Evolutionary conservation across 2,113 vertebrate genomes (phyloP).

Genomic region (Grammomys dolichurus): DNA sequence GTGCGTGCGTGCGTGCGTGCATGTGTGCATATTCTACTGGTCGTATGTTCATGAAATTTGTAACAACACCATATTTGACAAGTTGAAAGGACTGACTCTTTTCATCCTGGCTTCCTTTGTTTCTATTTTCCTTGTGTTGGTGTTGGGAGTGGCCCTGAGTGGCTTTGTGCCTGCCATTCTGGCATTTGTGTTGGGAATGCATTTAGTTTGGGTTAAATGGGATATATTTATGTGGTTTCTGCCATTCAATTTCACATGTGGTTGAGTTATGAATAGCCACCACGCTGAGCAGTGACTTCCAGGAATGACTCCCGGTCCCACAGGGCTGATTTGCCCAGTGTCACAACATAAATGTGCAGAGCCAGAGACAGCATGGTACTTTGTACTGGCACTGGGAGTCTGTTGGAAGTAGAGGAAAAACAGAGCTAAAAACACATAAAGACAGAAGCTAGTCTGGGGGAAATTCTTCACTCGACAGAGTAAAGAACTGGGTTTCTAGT

Average conservation of each 20-base stretch:
- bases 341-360: background rate
- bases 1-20: background rate
- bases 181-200: background rate
- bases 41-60: background rate
- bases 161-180: slow-evolving; percentile 6
- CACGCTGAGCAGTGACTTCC: slow-evolving; percentile 14
- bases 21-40: background rate
- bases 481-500: background rate
- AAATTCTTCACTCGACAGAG: background rate
- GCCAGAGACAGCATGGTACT: background rate
- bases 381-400: background rate
- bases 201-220: slow-evolving; percentile 47
- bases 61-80: background rate
- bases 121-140: background rate
- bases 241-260: background rate
- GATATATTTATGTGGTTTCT: slow-evolving; percentile 39
- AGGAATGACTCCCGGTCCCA: background rate
- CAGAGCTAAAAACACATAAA: background rate
- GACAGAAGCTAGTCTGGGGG: background rate
- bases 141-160: background rate
- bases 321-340: background rate
- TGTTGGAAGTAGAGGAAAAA: background rate
- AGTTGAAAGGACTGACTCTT: background rate
- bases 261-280: slow-evolving; percentile 48
- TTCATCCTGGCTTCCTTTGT: background rate